Evolutionary conservation across 2,797 vertebrate species (phyloP).

Genomic region (Sparidentex hasta): DNA sequence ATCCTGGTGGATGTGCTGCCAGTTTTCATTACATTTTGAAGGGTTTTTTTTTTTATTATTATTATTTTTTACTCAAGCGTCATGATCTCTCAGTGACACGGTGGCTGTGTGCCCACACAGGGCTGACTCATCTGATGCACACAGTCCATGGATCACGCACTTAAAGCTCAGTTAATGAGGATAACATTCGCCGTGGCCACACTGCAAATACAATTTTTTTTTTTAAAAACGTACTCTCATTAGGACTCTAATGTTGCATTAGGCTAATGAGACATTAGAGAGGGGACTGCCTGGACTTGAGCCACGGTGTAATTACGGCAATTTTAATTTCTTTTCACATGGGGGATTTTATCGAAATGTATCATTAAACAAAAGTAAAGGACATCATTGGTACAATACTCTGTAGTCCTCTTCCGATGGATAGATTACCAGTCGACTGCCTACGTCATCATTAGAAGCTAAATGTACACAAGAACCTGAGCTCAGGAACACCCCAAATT

Average conservation of each 20-base stretch:
- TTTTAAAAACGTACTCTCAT: conserved; percentile 48
- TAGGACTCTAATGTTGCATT: conserved; percentile 61
- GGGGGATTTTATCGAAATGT: conserved; percentile 33
- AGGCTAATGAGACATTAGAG: conserved; percentile 58
- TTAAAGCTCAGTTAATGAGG: conserved; percentile 65
- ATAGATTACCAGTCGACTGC: conserved; percentile 17
- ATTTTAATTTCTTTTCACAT: background rate
- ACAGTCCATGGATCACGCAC: conserved; percentile 39
- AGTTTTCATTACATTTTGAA: conserved; percentile 6
- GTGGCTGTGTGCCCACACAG: conserved; percentile 15
- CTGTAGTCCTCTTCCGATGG: conserved; percentile 3
- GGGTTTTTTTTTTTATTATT: conserved; percentile 10
- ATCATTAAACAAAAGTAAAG: conserved; percentile 42
- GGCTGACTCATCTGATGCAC: conserved; percentile 44
- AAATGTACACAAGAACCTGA: background rate
- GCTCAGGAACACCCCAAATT: background rate
- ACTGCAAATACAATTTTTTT: too few species aligned
- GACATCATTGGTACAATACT: background rate
- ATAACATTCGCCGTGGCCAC: conserved; percentile 44
- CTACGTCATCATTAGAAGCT: background rate
- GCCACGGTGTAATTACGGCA: conserved; percentile 30
- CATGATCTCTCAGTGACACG: conserved; percentile 42
- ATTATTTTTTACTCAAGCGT: background rate
- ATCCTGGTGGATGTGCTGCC: background rate
- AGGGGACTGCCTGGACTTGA: conserved; percentile 31